phyloP scores from a whole-genome alignment of 2,797 vertebrate species.

The Ptychobarbus kaznakovi region DNA sequence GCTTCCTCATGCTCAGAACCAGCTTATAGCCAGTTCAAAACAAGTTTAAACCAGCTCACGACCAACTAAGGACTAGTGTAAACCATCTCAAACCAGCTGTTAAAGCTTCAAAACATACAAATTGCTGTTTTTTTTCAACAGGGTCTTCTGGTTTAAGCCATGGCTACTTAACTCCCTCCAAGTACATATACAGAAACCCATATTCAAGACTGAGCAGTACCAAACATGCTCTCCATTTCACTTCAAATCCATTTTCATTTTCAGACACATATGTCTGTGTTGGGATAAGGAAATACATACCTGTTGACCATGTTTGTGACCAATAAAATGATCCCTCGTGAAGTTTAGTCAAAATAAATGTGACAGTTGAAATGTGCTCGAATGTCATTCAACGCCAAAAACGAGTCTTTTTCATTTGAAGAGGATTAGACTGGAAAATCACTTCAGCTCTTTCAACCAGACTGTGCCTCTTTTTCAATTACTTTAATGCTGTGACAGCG shows the following conservation, averaged over 20 bases:
- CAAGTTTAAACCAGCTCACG: background rate
- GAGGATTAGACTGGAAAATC: slow-evolving; percentile 40
- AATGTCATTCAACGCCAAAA: slow-evolving; percentile 19
- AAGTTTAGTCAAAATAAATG: slow-evolving; percentile 24
- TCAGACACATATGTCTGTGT: slow-evolving; percentile 10
- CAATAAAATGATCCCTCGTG: slow-evolving; percentile 16
- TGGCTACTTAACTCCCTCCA: background rate
- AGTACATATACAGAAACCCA: background rate
- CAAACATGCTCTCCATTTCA: background rate
- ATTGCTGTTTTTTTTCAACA: background rate
- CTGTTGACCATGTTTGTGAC: slow-evolving; percentile 21
- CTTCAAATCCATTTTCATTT: slow-evolving; percentile 12
- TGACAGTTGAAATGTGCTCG: slow-evolving; percentile 24
- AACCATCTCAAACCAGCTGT: background rate
- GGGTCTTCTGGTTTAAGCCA: background rate
- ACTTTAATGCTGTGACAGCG: slow-evolving; percentile 28
- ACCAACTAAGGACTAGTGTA: background rate
- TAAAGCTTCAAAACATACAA: background rate
- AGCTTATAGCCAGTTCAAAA: background rate
- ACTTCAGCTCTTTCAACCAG: slow-evolving; percentile 7
- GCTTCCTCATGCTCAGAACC: background rate
- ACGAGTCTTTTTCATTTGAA: slow-evolving; percentile 22
- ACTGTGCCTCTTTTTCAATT: slow-evolving; percentile 36
- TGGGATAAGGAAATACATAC: slow-evolving; percentile 17
- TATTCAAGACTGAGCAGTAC: background rate